Base-by-base conservation (phyloP, 92 coral and sea anemone genomes). In the Zoanthus sociatus region DNA sequence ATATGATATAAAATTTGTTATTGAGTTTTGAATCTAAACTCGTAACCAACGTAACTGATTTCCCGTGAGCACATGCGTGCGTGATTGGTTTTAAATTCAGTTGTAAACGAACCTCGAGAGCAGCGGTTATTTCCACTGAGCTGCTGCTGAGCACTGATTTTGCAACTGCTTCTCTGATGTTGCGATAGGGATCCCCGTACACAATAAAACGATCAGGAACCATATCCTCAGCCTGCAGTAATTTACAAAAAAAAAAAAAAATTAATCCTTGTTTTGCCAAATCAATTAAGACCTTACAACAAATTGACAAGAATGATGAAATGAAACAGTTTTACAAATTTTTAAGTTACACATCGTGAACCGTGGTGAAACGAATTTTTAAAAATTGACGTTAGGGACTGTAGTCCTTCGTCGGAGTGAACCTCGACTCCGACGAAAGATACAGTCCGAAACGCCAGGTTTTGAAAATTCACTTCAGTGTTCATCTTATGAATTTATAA, bases 161-260 rank as follows among this genome's bases (percentile, higher is more conserved):
- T 6, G 91, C 94, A 47, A 91, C 56, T 14, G 56, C 89, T 37
- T 91, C 89, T 44, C 94, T 91, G 55, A 91, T 37, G 26, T 72
- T 72, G n/a, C 78, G 78, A 88, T 94, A 94, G 56, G 70, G 66
- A 54, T 92, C 89, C 44, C 90, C 92, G 55, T 94, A 90, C 68
- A 93, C 88, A 33, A 94, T 71, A 84, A 94, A 94, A 37, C 94
- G 78, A 83, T 94, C 95, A 82, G 93, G 89, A 46, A 71, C 90
- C 47, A 45, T 76, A 51, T 91, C 90, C 26, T 83, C 92, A 20
- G 87, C 83, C 95, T 94, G 75, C 26, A 58, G 82, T 4, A 4
- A 37, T 37, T 37, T 73, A 20, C 37, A 51, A 51, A 33, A 33
- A 18, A 3, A 51, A 51, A 33, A 33, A 18, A 3, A 12, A 13